Conservation (phyloP, 2,888 invertebrate genomes). For the Ischnus inquisitorius region DNA sequence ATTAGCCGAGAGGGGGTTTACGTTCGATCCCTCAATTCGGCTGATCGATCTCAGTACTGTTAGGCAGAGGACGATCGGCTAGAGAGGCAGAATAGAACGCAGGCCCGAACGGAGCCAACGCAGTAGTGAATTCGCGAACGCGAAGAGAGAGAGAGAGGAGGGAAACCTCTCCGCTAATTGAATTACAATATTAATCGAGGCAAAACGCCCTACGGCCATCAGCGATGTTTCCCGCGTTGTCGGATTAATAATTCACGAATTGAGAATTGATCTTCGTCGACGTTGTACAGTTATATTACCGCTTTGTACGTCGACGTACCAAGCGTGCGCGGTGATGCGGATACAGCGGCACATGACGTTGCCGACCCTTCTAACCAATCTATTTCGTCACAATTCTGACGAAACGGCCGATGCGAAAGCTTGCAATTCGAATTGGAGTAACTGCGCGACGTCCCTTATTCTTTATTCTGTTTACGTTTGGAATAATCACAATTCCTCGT, state of each 20-base stretch:
- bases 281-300: constrained; percentile 41
- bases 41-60: constrained; percentile 49
- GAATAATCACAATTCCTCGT: constrained; percentile 40
- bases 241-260: constrained; percentile 73
- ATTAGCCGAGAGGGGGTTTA: constrained; percentile 42
- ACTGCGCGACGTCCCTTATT: constrained; percentile 26
- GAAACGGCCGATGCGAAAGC: constrained; percentile 27
- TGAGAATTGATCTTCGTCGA: constrained; percentile 66
- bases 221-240: constrained; percentile 69
- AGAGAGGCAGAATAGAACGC: constrained; percentile 14
- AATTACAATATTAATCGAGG: constrained; percentile 74
- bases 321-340: neutral
- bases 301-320: constrained; percentile 28
- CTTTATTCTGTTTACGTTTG: constrained; percentile 50
- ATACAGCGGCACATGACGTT: constrained; percentile 44
- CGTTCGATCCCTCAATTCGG: constrained; percentile 58
- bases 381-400: neutral
- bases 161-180: constrained; percentile 67
- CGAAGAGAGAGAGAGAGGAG: neutral
- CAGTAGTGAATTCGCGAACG: constrained; percentile 43
- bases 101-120: constrained; percentile 51
- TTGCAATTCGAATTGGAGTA: constrained; percentile 36
- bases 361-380: constrained; percentile 35
- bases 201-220: constrained; percentile 65
- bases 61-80: neutral